Evolutionary conservation across 2,797 vertebrate species (phyloP).

Genomic region (Kryptolebias ocellatus): DNA sequence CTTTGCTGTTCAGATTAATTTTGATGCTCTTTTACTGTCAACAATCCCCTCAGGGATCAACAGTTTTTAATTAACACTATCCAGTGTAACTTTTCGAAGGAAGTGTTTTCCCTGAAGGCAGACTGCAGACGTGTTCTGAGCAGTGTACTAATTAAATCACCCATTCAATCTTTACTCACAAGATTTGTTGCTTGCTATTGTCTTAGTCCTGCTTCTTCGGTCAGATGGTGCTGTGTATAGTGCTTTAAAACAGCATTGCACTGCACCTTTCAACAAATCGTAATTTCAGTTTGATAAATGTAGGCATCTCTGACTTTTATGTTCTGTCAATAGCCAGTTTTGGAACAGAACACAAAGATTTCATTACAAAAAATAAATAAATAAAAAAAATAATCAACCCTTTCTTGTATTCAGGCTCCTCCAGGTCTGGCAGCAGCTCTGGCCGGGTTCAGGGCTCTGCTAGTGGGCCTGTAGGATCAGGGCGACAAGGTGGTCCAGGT

Average conservation of each 20-base stretch:
- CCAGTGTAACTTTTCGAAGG: constrained; percentile 35
- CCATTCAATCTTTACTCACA: constrained; percentile 37
- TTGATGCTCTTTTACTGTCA: constrained; percentile 41
- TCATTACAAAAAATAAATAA: background rate
- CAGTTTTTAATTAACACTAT: constrained; percentile 63
- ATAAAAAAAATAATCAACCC: background rate
- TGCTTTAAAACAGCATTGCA: background rate
- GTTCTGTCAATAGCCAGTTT: too few species aligned
- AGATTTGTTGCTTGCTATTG: constrained; percentile 27
- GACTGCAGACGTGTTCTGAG: constrained; percentile 26
- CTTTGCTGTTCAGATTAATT: constrained; percentile 29
- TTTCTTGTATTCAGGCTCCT: constrained; percentile 60
- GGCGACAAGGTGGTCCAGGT: constrained; percentile 72
- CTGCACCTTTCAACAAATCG: background rate
- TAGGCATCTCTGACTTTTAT: background rate
- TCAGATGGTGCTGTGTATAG: background rate
- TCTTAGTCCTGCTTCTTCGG: constrained; percentile 17
- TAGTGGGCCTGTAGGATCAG: constrained; percentile 69
- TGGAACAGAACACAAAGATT: background rate
- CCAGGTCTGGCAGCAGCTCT: constrained; percentile 76
- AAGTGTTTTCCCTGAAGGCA: constrained; percentile 43
- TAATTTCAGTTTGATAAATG: background rate
- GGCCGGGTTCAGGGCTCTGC: constrained; percentile 70
- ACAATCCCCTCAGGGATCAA: constrained; percentile 61
- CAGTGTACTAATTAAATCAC: constrained; percentile 43